Conservation (phyloP, 2,797 vertebrate species). For the Apogon hyalosoma region DNA sequence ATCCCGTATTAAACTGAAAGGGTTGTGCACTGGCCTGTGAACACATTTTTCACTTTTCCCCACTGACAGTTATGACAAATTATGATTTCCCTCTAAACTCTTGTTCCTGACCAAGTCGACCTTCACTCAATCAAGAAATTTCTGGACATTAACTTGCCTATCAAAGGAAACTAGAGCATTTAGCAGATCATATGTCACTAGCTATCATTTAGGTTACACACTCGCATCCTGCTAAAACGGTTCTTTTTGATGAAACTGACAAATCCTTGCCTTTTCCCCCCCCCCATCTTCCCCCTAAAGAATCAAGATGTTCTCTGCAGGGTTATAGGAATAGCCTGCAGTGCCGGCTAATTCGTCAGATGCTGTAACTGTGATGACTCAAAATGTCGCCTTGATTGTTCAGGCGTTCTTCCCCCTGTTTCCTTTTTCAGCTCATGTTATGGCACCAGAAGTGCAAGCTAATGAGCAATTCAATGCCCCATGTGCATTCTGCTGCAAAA, state of each 20-base stretch:
- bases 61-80: constrained; percentile 21
- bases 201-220: constrained; percentile 23
- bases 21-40: constrained; percentile 10
- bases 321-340: constrained; percentile 29
- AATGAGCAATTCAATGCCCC: constrained; percentile 50
- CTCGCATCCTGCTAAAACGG: constrained; percentile 22
- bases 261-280: constrained; percentile 38
- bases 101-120: constrained; percentile 52
- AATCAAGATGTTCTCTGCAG: constrained; percentile 43
- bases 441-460: constrained; percentile 38
- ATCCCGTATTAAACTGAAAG: neutral
- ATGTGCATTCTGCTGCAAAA: constrained; percentile 45
- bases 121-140: constrained; percentile 53
- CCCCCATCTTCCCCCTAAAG: constrained; percentile 28
- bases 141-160: constrained; percentile 58
- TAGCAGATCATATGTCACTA: constrained; percentile 43
- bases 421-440: constrained; percentile 28
- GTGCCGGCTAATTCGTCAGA: constrained; percentile 51
- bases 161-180: constrained; percentile 42
- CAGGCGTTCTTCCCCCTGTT: constrained; percentile 13
- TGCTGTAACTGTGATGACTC: constrained; percentile 47
- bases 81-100: constrained; percentile 24
- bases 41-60: constrained; percentile 21
- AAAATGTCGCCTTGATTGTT: constrained; percentile 51
- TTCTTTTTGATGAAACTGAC: constrained; percentile 41